Percentiles rank a stretch among this genome's conserved stretches.
Evolutionary conservation across 2,888 invertebrate genomes (phyloP).

Genomic region (Euphydryas editha): DNA sequence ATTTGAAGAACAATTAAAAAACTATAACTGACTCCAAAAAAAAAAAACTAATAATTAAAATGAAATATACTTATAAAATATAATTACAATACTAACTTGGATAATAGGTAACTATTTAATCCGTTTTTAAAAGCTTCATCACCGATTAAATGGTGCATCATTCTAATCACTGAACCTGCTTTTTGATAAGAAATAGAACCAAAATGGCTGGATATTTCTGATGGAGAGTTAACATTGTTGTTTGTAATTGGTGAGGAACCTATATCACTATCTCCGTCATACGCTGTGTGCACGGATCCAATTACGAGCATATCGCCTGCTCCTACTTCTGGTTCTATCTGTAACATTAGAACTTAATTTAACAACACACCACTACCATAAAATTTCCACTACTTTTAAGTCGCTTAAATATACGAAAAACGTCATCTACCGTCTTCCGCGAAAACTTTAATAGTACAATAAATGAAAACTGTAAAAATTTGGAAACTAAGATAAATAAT

Average conservation of each 20-base stretch:
- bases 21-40: no score
- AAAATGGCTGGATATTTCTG: conserved; percentile 86
- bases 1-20: no score
- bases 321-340: conserved; percentile 86
- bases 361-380: no score
- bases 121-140: conserved; percentile 62
- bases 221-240: conserved; percentile 81
- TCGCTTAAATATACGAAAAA: background rate
- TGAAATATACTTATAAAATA: background rate
- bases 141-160: conserved; percentile 76
- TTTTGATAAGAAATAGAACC: conserved; percentile 88
- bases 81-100: conserved; percentile 69
- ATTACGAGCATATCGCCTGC: conserved; percentile 85
- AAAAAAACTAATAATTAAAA: no score
- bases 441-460: no score
- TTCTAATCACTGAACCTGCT: conserved; percentile 80
- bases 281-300: conserved; percentile 86
- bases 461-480: no score
- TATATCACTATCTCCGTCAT: conserved; percentile 82
- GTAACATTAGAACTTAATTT: conserved; percentile 5
- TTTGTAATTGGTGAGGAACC: conserved; percentile 83
- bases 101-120: conserved; percentile 63
- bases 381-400: no score
- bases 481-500: no score
- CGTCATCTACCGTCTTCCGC: background rate